Evolutionary conservation across 2,888 invertebrate species (phyloP).

Genomic region (Rhamnusium bicolor): DNA sequence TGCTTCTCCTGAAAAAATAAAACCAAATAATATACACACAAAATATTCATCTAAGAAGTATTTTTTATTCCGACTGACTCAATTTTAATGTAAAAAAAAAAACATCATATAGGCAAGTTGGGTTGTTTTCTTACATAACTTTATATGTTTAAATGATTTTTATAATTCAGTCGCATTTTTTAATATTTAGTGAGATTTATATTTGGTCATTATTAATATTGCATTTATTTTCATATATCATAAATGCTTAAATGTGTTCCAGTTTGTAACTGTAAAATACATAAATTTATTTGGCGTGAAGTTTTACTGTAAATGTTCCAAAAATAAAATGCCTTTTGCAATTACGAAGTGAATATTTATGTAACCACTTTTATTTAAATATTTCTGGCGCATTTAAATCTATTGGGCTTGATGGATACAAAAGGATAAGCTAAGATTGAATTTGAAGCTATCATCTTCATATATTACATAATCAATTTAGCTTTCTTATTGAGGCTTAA

Average conservation of each 20-base stretch:
- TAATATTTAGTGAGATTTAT: not conserved
- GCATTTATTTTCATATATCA: too few relatives aligned
- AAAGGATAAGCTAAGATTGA: not conserved
- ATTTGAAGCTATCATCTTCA: not conserved
- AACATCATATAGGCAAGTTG: constrained; percentile 7
- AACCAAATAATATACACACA: too few relatives aligned
- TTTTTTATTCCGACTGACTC: not conserved
- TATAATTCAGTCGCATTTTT: constrained; percentile 17
- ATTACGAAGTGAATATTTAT: too few relatives aligned
- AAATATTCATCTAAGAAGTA: not conserved
- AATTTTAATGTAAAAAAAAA: not conserved
- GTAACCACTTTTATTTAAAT: not conserved
- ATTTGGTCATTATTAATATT: not conserved
- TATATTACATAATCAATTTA: not conserved
- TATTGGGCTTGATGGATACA: too few relatives aligned
- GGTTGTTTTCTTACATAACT: not conserved
- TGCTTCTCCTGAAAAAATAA: not conserved
- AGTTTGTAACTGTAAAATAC: too few relatives aligned
- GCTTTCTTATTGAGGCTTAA: not conserved
- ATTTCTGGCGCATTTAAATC: too few relatives aligned
- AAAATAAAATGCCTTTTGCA: not conserved
- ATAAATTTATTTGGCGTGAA: not conserved
- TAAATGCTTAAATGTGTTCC: not conserved
- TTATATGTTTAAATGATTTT: constrained; percentile 27
- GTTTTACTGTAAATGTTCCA: not conserved